phyloP scores from a whole-genome alignment of 1,140 invertebrate species.

The Trachymyrmex septentrionalis region DNA sequence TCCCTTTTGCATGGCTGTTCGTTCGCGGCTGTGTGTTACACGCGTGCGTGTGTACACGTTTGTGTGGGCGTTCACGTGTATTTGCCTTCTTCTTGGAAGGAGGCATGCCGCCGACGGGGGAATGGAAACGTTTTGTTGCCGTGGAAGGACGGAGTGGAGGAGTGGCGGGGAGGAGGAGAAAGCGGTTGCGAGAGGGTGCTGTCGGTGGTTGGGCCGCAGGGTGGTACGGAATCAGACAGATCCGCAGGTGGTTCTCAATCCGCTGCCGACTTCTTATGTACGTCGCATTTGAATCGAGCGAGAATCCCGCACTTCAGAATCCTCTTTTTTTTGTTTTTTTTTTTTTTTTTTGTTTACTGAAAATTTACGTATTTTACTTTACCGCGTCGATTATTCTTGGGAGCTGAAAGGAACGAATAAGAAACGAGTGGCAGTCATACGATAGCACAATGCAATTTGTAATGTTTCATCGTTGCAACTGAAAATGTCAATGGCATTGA shows the following conservation, averaged over 20 bases:
- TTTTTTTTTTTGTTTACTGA: background rate
- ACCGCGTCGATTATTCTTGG: too few species aligned
- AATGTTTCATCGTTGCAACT: conserved; percentile 1
- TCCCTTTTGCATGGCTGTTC: conserved; percentile 55
- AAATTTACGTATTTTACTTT: background rate
- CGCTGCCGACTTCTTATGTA: conserved; percentile 2
- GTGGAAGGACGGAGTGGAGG: background rate
- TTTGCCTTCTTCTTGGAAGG: conserved; percentile 51
- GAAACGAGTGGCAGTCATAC: background rate
- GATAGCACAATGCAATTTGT: background rate
- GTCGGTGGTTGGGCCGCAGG: conserved; percentile 18
- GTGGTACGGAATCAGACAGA: conserved; percentile 62
- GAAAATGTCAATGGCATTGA: conserved; percentile 2
- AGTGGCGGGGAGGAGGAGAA: background rate
- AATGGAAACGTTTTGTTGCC: conserved; percentile 54
- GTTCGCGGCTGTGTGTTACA: conserved; percentile 32
- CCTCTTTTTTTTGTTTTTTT: too few species aligned
- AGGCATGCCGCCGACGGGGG: conserved; percentile 32
- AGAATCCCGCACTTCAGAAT: background rate
- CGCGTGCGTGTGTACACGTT: background rate
- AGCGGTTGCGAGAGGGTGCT: conserved; percentile 42
- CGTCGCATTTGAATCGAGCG: conserved; percentile 22
- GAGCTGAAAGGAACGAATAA: background rate
- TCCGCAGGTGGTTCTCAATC: conserved; percentile 73
- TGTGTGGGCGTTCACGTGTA: background rate